Conservation (phyloP, 2,888 invertebrate genomes). For the Chydorus sphaericus region DNA sequence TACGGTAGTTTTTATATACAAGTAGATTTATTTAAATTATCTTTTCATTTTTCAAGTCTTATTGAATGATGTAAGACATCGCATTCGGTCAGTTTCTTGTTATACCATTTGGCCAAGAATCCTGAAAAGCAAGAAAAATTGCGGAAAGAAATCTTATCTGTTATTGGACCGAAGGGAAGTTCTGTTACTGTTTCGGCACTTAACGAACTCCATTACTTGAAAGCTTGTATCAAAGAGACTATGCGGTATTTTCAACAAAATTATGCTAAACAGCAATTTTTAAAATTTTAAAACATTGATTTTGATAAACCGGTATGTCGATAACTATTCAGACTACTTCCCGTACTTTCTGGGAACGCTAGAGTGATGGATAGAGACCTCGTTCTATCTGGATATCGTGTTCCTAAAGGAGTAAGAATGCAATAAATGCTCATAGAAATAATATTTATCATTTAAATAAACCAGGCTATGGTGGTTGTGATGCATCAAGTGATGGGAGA, state of each 20-base stretch:
- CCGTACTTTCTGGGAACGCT: conserved; percentile 74
- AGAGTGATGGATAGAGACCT: conserved; percentile 64
- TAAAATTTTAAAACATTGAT: background rate
- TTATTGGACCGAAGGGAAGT: conserved; percentile 35
- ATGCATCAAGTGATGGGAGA: conserved; percentile 6
- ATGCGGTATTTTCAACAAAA: conserved; percentile 44
- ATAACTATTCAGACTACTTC: conserved; percentile 51
- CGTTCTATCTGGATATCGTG: conserved; percentile 62
- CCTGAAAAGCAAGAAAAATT: conserved; percentile 49
- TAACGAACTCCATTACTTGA: conserved; percentile 51
- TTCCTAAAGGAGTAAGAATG: conserved; percentile 63
- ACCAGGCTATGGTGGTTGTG: conserved; percentile 5
- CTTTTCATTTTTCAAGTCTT: conserved; percentile 41
- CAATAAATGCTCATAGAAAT: background rate
- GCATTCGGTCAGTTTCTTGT: conserved; percentile 61
- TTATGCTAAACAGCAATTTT: no score
- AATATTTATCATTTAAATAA: conserved; percentile 2
- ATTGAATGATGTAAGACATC: conserved; percentile 63
- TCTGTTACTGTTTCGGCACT: conserved; percentile 38
- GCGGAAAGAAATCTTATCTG: conserved; percentile 40
- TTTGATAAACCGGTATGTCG: no score
- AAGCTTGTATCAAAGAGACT: conserved; percentile 62
- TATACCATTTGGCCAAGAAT: conserved; percentile 55
- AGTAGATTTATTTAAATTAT: no score
- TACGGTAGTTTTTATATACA: no score